Conservation (phyloP, 1,140 invertebrate species). For the Himalopsyche phryganea region DNA sequence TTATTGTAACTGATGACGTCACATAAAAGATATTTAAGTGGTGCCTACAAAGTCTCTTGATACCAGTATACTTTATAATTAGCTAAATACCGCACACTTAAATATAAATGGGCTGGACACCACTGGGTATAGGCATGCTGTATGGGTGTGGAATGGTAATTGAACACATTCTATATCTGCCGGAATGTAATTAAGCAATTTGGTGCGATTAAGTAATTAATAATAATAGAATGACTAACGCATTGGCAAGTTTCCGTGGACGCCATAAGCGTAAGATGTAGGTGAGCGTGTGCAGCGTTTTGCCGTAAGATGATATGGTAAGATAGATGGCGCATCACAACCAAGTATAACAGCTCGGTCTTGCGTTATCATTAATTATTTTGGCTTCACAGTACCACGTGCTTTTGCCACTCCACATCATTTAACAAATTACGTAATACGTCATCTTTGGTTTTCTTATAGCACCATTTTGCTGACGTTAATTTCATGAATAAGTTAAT, state of each 20-base stretch:
- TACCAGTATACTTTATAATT: too few species aligned
- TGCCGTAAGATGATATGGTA: background rate
- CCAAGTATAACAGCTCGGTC: slow-evolving; percentile 9
- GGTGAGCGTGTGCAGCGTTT: background rate
- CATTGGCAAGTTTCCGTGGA: background rate
- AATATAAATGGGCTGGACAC: background rate
- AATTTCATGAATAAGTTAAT: too few species aligned
- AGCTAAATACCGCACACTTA: too few species aligned
- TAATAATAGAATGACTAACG: slow-evolving; percentile 22
- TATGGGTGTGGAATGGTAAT: slow-evolving; percentile 11
- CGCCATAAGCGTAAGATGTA: too few species aligned
- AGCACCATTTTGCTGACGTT: too few species aligned
- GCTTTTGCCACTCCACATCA: slow-evolving; percentile 4
- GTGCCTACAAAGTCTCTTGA: too few species aligned
- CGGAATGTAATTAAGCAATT: slow-evolving; percentile 32
- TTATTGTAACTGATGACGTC: too few species aligned
- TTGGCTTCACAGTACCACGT: background rate
- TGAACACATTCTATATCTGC: slow-evolving; percentile 19
- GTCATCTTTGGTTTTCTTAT: too few species aligned
- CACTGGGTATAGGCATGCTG: background rate
- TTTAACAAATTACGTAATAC: too few species aligned
- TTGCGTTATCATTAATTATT: slow-evolving; percentile 25
- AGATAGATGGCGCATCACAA: slow-evolving; percentile 1
- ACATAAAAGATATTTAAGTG: too few species aligned
- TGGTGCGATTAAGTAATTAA: slow-evolving; percentile 32